phyloP scores from a whole-genome alignment of 2,797 vertebrate genomes.

The Lophius americanus region DNA sequence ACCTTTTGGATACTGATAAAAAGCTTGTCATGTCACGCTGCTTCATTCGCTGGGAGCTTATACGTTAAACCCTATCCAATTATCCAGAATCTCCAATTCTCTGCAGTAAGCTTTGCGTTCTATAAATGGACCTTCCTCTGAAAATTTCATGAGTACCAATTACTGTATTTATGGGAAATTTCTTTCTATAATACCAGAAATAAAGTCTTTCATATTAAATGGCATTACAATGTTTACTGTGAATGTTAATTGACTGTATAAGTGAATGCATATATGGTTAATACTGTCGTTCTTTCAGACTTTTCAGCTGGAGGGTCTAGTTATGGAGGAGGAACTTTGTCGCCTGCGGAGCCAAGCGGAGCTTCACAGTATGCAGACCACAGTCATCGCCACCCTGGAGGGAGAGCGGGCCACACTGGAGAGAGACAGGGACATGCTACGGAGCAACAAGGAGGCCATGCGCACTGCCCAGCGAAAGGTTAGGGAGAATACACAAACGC shows the following conservation, averaged over 20 bases:
- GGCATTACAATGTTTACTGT: neutral
- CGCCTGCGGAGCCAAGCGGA: slow-evolving; percentile 80
- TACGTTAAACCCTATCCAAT: neutral
- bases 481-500: slow-evolving; percentile 3
- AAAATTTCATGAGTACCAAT: neutral
- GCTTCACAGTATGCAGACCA: slow-evolving; percentile 82
- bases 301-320: slow-evolving; percentile 75
- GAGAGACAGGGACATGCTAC: slow-evolving; percentile 81
- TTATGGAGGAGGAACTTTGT: slow-evolving; percentile 82
- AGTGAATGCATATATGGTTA: neutral
- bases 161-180: neutral
- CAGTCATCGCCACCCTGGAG: slow-evolving; percentile 82
- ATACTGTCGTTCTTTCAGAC: slow-evolving; percentile 45
- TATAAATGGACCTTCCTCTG: neutral
- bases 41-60: neutral
- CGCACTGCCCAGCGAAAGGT: slow-evolving; percentile 82
- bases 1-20: neutral
- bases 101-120: neutral
- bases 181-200: neutral
- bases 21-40: neutral
- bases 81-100: neutral
- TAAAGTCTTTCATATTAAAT: neutral
- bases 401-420: slow-evolving; percentile 80
- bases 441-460: slow-evolving; percentile 73
- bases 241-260: neutral